phyloP scores from a whole-genome alignment of 2,797 vertebrate species.

The Prionace glauca region DNA sequence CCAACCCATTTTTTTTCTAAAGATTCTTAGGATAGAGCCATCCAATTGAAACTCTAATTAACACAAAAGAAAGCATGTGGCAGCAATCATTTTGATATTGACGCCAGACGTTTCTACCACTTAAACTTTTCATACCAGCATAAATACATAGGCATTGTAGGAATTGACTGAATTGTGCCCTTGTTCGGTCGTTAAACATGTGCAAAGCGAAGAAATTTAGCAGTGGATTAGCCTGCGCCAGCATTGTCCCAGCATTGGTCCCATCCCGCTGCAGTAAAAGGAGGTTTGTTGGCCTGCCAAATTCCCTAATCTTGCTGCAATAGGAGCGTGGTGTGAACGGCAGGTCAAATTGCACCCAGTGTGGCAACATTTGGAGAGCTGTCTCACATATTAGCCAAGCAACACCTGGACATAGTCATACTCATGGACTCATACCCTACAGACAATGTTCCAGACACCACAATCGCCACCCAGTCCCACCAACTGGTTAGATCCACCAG shows the following conservation, averaged over 20 bases:
- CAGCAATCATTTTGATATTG: neutral
- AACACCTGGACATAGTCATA: too few relatives aligned
- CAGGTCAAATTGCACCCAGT: too few relatives aligned
- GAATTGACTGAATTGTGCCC: neutral
- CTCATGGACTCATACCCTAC: too few relatives aligned
- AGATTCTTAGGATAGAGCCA: neutral
- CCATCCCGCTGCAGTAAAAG: neutral
- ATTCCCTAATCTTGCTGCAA: too few relatives aligned
- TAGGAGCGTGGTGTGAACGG: too few relatives aligned
- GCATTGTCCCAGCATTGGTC: neutral
- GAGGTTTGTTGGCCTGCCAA: neutral
- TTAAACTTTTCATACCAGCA: neutral
- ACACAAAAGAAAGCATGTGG: neutral
- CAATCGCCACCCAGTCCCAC: too few relatives aligned
- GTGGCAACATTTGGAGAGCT: too few relatives aligned
- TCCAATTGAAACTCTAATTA: neutral
- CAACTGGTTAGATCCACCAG: too few relatives aligned
- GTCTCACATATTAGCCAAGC: too few relatives aligned
- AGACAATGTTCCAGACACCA: too few relatives aligned
- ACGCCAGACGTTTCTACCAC: neutral
- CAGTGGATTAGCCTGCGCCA: neutral
- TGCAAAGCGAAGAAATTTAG: neutral
- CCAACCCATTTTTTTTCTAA: neutral
- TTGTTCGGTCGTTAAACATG: neutral
- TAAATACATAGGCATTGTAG: neutral